Evolutionary conservation across 1,140 invertebrate genomes (phyloP), one percentile per base, ranked within the genome.

Genomic region (Bicyclus anynana): DNA sequence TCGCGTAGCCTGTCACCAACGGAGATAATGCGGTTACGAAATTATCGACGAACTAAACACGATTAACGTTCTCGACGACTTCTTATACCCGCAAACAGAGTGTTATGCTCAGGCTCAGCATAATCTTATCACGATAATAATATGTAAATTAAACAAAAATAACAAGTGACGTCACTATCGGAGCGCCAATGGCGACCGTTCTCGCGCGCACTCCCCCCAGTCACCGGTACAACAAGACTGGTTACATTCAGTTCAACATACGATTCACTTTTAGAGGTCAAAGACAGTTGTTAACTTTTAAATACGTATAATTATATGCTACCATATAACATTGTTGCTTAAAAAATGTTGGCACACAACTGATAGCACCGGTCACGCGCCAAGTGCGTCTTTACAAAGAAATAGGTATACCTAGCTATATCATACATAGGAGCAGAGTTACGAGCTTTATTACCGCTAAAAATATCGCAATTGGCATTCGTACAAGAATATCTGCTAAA

Each of bases 91-190:
- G 57, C 46, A 46, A 44, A 55, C 48, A 44, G 42, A 27, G 18
- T 55, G 48, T 62, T 44, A 35, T 20, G 44, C 50, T 23, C 46
- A 52, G 51, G 44, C 50, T 23, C 46, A 52, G 51, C 54, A 56
- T 66, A 65, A 80, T 74, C 68, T 75, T 75, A 77, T 77, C 74
- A 59, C 53, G 76, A 80, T 80, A 77, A 70, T 62, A 77, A 70
- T 62, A 65, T 67, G 69, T 61, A 71, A 63, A 70, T 67, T 60
- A 65, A 71, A 73, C 67, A 65, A 77, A 80, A 82, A 80, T 77
- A 80, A 65, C 65, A 65, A 37, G 42, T 78, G 70, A 84, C 79
- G 79, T 82, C 80, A 82, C 66, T 16, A 14, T 2, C 17, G 27
- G 29, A 29, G 50, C 44, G 49, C 83, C 80, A 84, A 86, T 86